Conservation (phyloP, 2,113 vertebrate genomes). For the Solea senegalensis region DNA sequence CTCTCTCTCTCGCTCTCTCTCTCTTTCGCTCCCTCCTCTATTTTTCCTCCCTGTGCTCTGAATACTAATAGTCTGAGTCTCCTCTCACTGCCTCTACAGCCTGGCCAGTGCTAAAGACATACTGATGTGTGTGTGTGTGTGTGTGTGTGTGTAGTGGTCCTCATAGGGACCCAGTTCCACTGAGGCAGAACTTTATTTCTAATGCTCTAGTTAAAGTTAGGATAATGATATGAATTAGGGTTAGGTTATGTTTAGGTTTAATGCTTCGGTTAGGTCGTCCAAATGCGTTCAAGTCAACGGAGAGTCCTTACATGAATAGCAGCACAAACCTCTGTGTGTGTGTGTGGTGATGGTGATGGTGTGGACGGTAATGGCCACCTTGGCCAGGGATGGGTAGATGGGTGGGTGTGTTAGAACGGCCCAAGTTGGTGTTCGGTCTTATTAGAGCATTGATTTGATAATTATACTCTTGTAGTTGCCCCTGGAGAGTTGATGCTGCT, state of each 20-base stretch:
- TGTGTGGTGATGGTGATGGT: not conserved
- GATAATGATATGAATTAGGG: too few relatives aligned
- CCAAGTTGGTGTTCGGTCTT: slow-evolving; percentile 47
- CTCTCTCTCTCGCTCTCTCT: slow-evolving; percentile 51
- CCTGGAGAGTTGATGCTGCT: slow-evolving; percentile 29
- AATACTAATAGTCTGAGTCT: slow-evolving; percentile 82
- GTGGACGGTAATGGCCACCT: too few relatives aligned
- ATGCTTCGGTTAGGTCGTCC: too few relatives aligned
- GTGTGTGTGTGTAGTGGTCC: slow-evolving; percentile 16
- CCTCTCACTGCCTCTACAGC: slow-evolving; percentile 69
- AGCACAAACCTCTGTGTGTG: not conserved
- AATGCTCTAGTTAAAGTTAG: too few relatives aligned
- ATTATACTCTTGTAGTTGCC: slow-evolving; percentile 38
- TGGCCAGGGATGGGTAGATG: too few relatives aligned
- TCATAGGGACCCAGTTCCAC: too few relatives aligned
- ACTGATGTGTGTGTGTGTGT: slow-evolving; percentile 76
- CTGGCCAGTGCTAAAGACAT: slow-evolving; percentile 75
- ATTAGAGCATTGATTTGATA: slow-evolving; percentile 62
- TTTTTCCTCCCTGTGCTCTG: slow-evolving; percentile 78
- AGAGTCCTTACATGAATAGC: too few relatives aligned
- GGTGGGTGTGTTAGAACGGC: slow-evolving; percentile 8
- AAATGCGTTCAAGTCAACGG: too few relatives aligned
- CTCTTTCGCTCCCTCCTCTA: slow-evolving; percentile 47
- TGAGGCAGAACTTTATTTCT: too few relatives aligned
- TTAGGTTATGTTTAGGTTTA: too few relatives aligned